Base-by-base conservation (phyloP, 2,113 vertebrate species). In the Hippoglossus stenolepis region DNA sequence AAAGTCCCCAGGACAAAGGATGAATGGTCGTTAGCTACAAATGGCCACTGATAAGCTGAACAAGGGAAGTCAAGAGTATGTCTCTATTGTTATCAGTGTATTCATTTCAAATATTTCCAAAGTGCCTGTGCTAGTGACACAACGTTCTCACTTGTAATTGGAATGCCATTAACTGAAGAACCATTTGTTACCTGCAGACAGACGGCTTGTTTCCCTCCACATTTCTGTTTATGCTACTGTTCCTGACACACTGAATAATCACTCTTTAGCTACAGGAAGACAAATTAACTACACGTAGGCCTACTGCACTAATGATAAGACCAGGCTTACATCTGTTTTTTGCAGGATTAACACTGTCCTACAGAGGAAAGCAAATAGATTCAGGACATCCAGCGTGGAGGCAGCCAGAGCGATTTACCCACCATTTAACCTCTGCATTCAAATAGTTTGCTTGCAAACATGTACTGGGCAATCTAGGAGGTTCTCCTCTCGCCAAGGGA, bases 391-490 rank as follows among this genome's bases (percentile, higher is more conserved):
- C 40, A 43, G 40, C 12, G 40, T 12, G 5, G 78, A 64, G 18
- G 20, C 38, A 51, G 26, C 13, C 43, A 38, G 31, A 70, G 26
- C 3, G 0, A 47, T 63, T 70, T 75, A 0, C 45, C 61, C 75
- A 40, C 64, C 28, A 66, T 58, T 31, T 67, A 64, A 45, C 45
- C 69, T 11, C 20, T 28, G 13, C 23, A 23, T 66, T 75, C 69
- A 73, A 78, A 78, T 78, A 73, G 67, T 83, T 71, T 40, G 49
- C 60, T 51, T 64, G 53, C 70, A 84, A 81, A 87, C 75, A 80
- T 56, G 43, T 23, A 61, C 54, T 35, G 23, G 20, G 53, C 35
- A 31, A 26, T 49, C 61, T 3, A 53, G 65, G 51, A 82, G 78
- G 54, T 60, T 7, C 64, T 65, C 61, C 8, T 58, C 15, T 40